Evolutionary conservation across 2,888 invertebrate genomes (phyloP).

Genomic region (Idaea aversata): DNA sequence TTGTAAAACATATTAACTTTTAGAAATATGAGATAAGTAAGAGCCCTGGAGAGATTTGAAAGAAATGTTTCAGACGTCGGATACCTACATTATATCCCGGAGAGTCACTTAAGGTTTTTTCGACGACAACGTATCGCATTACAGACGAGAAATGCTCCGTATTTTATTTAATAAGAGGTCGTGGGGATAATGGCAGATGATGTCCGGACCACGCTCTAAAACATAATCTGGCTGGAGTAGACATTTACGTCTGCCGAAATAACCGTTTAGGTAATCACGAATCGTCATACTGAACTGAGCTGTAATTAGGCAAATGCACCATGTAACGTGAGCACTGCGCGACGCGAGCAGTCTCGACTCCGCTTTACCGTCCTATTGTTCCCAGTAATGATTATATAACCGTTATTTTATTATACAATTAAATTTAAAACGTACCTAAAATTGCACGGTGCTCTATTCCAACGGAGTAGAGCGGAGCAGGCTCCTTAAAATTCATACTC

Average conservation of each 20-base stretch:
- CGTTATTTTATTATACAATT: constrained; percentile 76
- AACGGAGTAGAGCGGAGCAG: constrained; percentile 62
- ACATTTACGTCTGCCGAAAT: constrained; percentile 48
- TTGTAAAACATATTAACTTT: constrained; percentile 67
- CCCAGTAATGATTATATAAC: constrained; percentile 75
- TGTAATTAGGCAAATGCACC: constrained; percentile 77
- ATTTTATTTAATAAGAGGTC: constrained; percentile 53
- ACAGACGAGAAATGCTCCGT: constrained; percentile 40
- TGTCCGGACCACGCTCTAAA: constrained; percentile 44
- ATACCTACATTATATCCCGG: constrained; percentile 44
- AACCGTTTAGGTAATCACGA: constrained; percentile 67
- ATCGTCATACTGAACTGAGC: constrained; percentile 70
- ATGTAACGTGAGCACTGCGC: constrained; percentile 59
- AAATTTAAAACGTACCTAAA: constrained; percentile 77
- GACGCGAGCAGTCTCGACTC: constrained; percentile 36
- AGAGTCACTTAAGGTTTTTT: constrained; percentile 46
- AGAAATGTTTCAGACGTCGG: constrained; percentile 47
- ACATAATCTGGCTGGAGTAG: constrained; percentile 51
- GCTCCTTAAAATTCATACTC: constrained; percentile 46
- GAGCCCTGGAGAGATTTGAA: constrained; percentile 57
- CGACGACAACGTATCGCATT: constrained; percentile 44
- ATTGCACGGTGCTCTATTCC: constrained; percentile 66
- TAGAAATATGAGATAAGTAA: constrained; percentile 66
- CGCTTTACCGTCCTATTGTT: constrained; percentile 57
- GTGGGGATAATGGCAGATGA: constrained; percentile 40